A percentile compares a stretch with the other conserved stretches of the same genome.
phyloP scores from a whole-genome alignment of 1,140 invertebrate species.

The Diprion similis region DNA sequence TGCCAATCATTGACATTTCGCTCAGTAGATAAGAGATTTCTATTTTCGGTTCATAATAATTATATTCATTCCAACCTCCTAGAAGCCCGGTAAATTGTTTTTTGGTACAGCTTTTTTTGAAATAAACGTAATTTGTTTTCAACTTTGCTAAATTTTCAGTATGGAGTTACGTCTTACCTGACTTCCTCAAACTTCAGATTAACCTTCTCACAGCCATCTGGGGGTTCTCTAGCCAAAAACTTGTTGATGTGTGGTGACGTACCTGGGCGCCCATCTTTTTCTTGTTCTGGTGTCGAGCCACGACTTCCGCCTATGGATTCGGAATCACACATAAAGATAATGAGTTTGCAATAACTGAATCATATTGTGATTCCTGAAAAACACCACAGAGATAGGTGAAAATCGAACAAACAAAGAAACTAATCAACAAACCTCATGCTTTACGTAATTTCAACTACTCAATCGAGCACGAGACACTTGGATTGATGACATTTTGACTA shows the following conservation, averaged over 20 bases:
- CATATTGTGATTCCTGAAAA: background rate
- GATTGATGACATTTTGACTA: no score
- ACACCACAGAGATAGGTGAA: background rate
- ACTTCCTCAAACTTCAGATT: conserved; percentile 73
- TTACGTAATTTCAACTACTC: background rate
- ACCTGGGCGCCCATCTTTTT: conserved; percentile 64
- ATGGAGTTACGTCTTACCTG: conserved; percentile 55
- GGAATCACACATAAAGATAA: background rate
- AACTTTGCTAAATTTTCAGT: no score
- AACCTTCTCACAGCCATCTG: conserved; percentile 87
- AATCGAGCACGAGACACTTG: background rate
- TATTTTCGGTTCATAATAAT: no score
- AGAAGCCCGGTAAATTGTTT: no score
- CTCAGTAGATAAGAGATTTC: no score
- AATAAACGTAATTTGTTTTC: no score
- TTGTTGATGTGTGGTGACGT: conserved; percentile 85
- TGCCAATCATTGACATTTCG: no score
- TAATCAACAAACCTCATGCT: background rate
- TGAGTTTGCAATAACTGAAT: background rate
- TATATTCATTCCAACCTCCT: no score
- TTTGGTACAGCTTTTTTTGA: no score
- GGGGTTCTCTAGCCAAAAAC: conserved; percentile 84
- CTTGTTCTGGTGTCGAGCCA: conserved; percentile 68
- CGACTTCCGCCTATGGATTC: conserved; percentile 61
- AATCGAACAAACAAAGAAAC: conserved; percentile 8